Evolutionary conservation across 2,888 invertebrate species (phyloP), one percentile per base, ranked within the genome.

Genomic region (Mesorhabditis sp.): DNA sequence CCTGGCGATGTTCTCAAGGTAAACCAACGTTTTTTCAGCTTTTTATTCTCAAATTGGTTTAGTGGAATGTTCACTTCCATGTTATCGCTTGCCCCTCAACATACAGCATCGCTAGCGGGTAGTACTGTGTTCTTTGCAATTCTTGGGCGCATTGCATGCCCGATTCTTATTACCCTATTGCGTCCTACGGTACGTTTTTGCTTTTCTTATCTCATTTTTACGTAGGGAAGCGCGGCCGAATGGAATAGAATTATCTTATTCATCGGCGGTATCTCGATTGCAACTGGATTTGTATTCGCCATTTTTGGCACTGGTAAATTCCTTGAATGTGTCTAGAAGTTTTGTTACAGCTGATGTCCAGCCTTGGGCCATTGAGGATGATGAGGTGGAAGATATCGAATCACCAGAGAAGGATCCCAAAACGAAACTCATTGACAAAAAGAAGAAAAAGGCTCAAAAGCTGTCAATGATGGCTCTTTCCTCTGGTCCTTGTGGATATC

Each of bases 281-380:
- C 10, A 50, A 50, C 58, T 50, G 58, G 58, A 50, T 10, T 50
- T 10, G 7, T 50, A n/a, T 50, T 50, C n/a, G 58, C 58, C 10
- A 50, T 50, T 50, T 50, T 50, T 50, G 58, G 58, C 7, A 50
- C 58, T 13, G 58, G 58, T 50, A 50, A 50, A n/a, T n/a, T 50
- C n/a, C 10, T 13, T 13, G n/a, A 2, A 50, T 10, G n/a, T 50
- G 58, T 50, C 28, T 28, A 28, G 28, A 28, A 28, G 28, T 28
- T 28, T 28, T 28, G n/a, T 28, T 28, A 28, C 58, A 50, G 58
- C 58, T n/a, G 58, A 50, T n/a, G n/a, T 50, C 58, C 58, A 50
- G n/a, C 58, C 58, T 50, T 50, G 58, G 58, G 58, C 58, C 7
- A 10, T 50, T n/a, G n/a, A 10, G 10, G 58, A 50, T 50, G 58